Evolutionary conservation across 2,888 invertebrate species (phyloP).

Genomic region (Polyommatus icarus): DNA sequence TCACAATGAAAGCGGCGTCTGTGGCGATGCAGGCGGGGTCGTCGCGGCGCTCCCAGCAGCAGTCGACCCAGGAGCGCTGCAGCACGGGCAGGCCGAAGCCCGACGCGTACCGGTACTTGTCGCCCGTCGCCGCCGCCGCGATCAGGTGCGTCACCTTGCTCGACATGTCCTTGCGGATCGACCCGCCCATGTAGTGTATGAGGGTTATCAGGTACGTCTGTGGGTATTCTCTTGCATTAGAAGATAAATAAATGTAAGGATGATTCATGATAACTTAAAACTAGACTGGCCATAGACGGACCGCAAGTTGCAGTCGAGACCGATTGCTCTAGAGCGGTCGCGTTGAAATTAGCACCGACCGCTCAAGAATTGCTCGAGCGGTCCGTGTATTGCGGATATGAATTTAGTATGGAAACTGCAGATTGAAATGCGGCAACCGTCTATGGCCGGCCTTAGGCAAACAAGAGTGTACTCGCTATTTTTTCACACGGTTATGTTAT

Average conservation of each 20-base stretch:
- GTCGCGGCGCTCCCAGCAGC: slow-evolving; percentile 91
- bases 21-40: slow-evolving; percentile 85
- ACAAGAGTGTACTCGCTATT: not conserved
- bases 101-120: slow-evolving; percentile 96
- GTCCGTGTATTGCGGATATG: no score
- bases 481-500: not conserved
- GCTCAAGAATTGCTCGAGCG: no score
- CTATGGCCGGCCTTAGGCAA: no score
- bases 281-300: no score
- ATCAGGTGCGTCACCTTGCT: slow-evolving; percentile 95
- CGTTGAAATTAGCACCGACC: no score
- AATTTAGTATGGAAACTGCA: no score
- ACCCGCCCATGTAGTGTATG: slow-evolving; percentile 98
- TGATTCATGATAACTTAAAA: not conserved
- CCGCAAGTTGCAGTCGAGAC: no score
- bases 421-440: no score
- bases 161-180: slow-evolving; percentile 94
- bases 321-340: no score
- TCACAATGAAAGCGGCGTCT: slow-evolving; percentile 72
- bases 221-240: slow-evolving; percentile 42
- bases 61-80: slow-evolving; percentile 92
- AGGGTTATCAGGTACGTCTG: slow-evolving; percentile 92
- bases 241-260: not conserved
- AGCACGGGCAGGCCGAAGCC: slow-evolving; percentile 94
- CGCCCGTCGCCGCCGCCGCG: slow-evolving; percentile 92